Evolutionary conservation across 2,797 vertebrate genomes (phyloP), one percentile per base, ranked within the genome.

Genomic region (Mastacembelus armatus): DNA sequence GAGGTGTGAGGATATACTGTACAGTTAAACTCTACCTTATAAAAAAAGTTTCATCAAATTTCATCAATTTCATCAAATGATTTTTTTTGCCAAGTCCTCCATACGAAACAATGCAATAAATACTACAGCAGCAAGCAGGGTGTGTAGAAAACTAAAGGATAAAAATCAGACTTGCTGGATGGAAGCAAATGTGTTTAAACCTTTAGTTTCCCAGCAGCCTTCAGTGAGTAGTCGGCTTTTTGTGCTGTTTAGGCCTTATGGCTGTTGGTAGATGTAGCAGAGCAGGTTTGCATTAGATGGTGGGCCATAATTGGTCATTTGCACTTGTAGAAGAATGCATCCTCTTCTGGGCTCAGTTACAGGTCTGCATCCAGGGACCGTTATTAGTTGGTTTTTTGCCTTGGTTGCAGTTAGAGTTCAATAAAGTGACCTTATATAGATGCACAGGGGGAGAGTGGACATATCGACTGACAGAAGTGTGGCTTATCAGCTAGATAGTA

Each of bases 361-460:
- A 67, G 64, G 56, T 66, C 63, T 35, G 21, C 54, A 48, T 66
- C 59, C 50, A 63, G 83, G 57, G 59, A 78, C 61, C 21, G 59
- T 83, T 63, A 75, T 78, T 82, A 74, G 71, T 32, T 15, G 40
- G 4, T 67, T 82, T n/a, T 88, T 80, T 52, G 66, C 69, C 68
- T 71, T 32, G 21, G 69, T 42, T 67, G 56, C 52, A 50, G 83
- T 71, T 61, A 43, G 76, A 91, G 89, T 89, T 88, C 88, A 70
- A 94, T 93, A 87, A 70, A 69, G 74, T 88, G 87, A 92, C 91
- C 91, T 92, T 93, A 90, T 78, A 86, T 71, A 75, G 81, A 86
- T 73, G 68, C 81, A 80, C 80, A 70, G 79, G 22, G 85, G 87
- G 77, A 78, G 79, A 60, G 64, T 50, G 67, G 66, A 85, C 82